These are phyloP conservation scores for Cryptotis parvus DNA, from an alignment of 2,113 vertebrate genomes.

Conservation along the genomic window DNA sequence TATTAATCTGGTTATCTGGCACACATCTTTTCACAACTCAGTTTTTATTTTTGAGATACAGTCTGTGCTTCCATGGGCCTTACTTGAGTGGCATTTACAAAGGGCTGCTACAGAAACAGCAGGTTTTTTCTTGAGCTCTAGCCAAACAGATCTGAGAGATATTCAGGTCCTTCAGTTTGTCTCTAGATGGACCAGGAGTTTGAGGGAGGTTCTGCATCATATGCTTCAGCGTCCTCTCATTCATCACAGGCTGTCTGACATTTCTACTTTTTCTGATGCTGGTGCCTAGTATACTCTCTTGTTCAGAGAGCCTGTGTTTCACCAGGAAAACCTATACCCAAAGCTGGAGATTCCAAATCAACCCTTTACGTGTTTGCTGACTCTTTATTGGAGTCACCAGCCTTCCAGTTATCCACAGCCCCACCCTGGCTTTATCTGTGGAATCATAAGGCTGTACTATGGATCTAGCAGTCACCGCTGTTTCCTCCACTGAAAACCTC, in stretches of 20 bases:
- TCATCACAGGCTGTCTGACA: neutral
- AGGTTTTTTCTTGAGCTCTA: neutral
- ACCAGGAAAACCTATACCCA: neutral
- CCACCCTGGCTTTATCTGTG: neutral
- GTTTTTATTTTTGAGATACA: neutral
- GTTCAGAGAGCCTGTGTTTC: neutral
- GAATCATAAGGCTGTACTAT: neutral
- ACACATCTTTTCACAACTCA: neutral
- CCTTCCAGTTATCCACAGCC: neutral
- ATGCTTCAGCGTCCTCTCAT: neutral
- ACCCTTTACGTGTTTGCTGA: neutral
- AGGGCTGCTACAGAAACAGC: neutral
- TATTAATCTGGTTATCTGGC: neutral
- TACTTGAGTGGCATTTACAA: neutral
- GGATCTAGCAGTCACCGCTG: neutral
- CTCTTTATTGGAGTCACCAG: neutral
- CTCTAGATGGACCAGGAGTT: neutral
- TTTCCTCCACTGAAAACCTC: neutral
- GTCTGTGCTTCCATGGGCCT: neutral
- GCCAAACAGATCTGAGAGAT: neutral
- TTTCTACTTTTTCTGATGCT: neutral
- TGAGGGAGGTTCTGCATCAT: neutral
- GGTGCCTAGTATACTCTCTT: neutral
- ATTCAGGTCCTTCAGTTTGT: neutral
- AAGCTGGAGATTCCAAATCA: neutral